Evolutionary conservation across 2,113 vertebrate genomes (phyloP).

Genomic region (Myotis brandtii): DNA sequence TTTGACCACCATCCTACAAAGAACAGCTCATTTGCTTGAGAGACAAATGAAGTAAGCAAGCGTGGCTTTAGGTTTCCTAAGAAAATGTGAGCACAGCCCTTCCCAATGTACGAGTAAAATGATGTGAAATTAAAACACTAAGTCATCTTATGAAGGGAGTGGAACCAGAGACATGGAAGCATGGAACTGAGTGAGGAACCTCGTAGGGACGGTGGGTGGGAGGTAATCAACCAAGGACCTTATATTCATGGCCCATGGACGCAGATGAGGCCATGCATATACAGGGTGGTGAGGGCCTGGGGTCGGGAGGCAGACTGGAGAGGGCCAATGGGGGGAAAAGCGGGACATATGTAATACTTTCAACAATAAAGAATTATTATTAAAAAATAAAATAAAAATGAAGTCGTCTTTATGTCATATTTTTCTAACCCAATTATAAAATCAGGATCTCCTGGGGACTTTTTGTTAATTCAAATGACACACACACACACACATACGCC

Average conservation of each 20-base stretch:
- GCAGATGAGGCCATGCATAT: no score
- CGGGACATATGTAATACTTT: no score
- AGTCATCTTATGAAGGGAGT: background rate
- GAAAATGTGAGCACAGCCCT: slow-evolving; percentile 23
- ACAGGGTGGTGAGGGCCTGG: no score
- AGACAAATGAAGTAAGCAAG: slow-evolving; percentile 1
- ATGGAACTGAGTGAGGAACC: no score
- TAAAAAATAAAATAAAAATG: background rate
- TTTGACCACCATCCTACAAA: background rate
- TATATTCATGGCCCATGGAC: no score
- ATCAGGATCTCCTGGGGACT: background rate
- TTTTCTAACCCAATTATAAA: slow-evolving; percentile 53
- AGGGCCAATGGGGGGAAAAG: no score
- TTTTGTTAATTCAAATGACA: background rate
- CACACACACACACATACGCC: background rate
- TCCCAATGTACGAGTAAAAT: slow-evolving; percentile 42
- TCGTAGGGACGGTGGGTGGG: no score
- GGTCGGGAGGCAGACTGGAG: no score
- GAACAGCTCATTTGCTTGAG: background rate
- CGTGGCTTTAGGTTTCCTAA: background rate
- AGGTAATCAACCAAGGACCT: no score
- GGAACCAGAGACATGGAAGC: no score
- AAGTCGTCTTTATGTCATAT: background rate
- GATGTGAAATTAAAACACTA: slow-evolving; percentile 31
- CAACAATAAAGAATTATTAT: no score